These are phyloP conservation scores for Blastobasis adustella DNA, from an alignment of 2,888 invertebrate genomes.

Conservation along the genomic window DNA sequence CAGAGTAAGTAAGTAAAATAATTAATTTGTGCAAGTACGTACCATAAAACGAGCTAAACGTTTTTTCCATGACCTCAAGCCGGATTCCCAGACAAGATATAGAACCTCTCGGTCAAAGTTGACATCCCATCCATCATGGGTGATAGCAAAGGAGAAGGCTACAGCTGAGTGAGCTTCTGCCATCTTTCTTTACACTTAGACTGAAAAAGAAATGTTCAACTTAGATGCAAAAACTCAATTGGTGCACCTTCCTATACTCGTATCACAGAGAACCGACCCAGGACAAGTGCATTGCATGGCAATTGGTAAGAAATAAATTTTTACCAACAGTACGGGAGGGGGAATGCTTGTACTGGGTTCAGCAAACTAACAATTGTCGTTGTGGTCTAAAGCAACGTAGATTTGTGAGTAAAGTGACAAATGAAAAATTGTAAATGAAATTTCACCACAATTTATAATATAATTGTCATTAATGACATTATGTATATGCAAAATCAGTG, in stretches of 20 bases:
- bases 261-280: not conserved
- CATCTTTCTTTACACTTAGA: constrained; percentile 74
- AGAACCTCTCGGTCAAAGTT: constrained; percentile 98
- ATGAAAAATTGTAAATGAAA: too few relatives aligned
- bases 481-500: too few relatives aligned
- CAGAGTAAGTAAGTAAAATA: not conserved
- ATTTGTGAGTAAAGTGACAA: not conserved
- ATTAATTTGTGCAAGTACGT: constrained; percentile 34
- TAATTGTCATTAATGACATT: too few relatives aligned
- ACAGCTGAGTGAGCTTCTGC: constrained; percentile 99
- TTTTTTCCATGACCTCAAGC: constrained; percentile 96
- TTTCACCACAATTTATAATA: too few relatives aligned
- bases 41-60: constrained; percentile 93
- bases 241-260: not conserved
- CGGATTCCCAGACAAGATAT: constrained; percentile 95
- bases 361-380: not conserved
- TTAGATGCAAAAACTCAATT: not conserved
- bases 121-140: constrained; percentile 98
- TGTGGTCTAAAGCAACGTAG: not conserved
- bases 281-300: not conserved
- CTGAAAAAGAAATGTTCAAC: constrained; percentile 6
- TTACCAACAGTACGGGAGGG: too few relatives aligned
- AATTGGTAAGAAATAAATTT: too few relatives aligned
- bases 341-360: not conserved
- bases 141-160: constrained; percentile 97